These are phyloP conservation scores for Sinelater perroti DNA, from an alignment of 2,888 invertebrate genomes.

Conservation along the genomic window DNA sequence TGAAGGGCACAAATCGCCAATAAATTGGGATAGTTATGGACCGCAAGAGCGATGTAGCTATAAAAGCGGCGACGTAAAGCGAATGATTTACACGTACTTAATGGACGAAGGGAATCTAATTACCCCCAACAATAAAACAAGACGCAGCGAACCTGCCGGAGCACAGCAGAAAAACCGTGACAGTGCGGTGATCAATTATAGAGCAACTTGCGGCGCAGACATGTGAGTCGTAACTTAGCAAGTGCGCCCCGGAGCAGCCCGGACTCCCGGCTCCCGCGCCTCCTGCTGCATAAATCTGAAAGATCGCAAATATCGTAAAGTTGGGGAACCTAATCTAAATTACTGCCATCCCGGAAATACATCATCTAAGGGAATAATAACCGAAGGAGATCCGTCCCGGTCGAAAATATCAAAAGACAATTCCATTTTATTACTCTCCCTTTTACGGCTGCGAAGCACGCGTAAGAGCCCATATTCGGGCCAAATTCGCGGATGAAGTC, in stretches of 20 bases:
- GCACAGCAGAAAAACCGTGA: slow-evolving; percentile 38
- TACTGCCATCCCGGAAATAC: slow-evolving; percentile 35
- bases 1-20: slow-evolving; percentile 15
- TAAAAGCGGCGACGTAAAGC: slow-evolving; percentile 26
- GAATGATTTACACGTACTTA: slow-evolving; percentile 35
- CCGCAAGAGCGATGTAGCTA: slow-evolving; percentile 18
- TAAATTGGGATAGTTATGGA: slow-evolving; percentile 18
- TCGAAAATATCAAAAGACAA: slow-evolving; percentile 44
- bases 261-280: slow-evolving; percentile 29
- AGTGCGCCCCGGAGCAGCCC: no score
- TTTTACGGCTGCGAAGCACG: slow-evolving; percentile 44
- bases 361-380: slow-evolving; percentile 38
- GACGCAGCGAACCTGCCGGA: slow-evolving; percentile 28
- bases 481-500: slow-evolving; percentile 34
- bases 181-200: slow-evolving; percentile 42
- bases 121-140: slow-evolving; percentile 37
- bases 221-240: slow-evolving; percentile 36
- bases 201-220: slow-evolving; percentile 38
- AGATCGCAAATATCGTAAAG: slow-evolving; percentile 38
- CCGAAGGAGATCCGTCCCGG: slow-evolving; percentile 38
- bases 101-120: slow-evolving; percentile 38
- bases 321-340: slow-evolving; percentile 39
- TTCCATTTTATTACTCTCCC: slow-evolving; percentile 45
- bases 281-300: slow-evolving; percentile 38
- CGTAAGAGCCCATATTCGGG: slow-evolving; percentile 39